phyloP scores from a whole-genome alignment of 2,888 invertebrate genomes.

The Synergus gifuensis region DNA sequence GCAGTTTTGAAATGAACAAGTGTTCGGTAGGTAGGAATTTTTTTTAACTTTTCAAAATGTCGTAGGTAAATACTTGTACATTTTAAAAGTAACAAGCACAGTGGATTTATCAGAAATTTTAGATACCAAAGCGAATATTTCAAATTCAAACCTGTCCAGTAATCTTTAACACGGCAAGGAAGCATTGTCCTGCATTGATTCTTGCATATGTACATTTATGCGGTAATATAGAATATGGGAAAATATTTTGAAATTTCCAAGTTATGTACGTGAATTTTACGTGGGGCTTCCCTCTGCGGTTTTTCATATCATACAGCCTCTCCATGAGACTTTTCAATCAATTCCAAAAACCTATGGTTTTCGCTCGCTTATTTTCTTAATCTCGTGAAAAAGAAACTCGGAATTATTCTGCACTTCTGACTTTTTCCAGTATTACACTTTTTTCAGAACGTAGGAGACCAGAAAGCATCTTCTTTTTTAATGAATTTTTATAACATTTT shows the following conservation, averaged over 20 bases:
- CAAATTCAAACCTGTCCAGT: background rate
- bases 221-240: conserved; percentile 32
- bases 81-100: conserved; percentile 6
- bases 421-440: background rate
- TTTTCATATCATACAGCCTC: conserved; percentile 67
- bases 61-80: background rate
- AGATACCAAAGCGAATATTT: background rate
- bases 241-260: conserved; percentile 41
- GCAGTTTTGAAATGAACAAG: conserved; percentile 20
- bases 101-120: background rate
- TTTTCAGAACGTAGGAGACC: background rate
- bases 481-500: background rate
- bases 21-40: conserved; percentile 9
- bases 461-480: background rate
- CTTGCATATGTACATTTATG: conserved; percentile 31
- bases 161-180: conserved; percentile 5
- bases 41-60: background rate
- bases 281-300: conserved; percentile 49
- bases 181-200: conserved; percentile 36
- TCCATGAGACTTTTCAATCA: conserved; percentile 17
- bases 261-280: conserved; percentile 33
- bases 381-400: background rate
- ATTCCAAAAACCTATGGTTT: background rate
- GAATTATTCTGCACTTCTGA: background rate
- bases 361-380: background rate